Conservation (phyloP, 2,888 invertebrate genomes). For the Azorinus chamasolen region DNA sequence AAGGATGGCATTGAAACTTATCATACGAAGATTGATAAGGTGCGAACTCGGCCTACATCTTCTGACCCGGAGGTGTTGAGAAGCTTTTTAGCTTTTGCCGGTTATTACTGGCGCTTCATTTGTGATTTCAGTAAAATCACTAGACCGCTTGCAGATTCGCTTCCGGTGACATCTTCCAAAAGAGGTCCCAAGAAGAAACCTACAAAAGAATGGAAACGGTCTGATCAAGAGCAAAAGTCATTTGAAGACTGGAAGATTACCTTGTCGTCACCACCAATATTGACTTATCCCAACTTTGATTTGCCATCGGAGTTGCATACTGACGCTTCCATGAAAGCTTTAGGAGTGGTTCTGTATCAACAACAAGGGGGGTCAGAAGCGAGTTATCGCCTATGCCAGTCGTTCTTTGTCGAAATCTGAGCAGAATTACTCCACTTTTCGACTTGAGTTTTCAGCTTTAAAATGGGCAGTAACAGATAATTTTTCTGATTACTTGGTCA, state of each 20-base stretch:
- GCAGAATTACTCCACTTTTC: background rate
- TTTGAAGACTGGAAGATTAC: constrained; percentile 36
- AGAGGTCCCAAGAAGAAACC: background rate
- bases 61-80: constrained; percentile 32
- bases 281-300: too few species aligned
- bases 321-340: constrained; percentile 37
- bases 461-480: constrained; percentile 16
- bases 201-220: constrained; percentile 39
- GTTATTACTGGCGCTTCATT: constrained; percentile 62
- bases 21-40: constrained; percentile 44
- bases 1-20: constrained; percentile 50
- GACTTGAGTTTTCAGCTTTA: constrained; percentile 5
- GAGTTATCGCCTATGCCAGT: constrained; percentile 62
- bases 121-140: constrained; percentile 62
- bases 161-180: constrained; percentile 20
- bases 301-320: constrained; percentile 59
- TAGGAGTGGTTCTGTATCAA: constrained; percentile 54
- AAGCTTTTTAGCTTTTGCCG: constrained; percentile 53
- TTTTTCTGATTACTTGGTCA: background rate
- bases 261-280: constrained; percentile 40
- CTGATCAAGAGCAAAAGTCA: constrained; percentile 9
- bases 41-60: constrained; percentile 55
- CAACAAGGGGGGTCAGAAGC: too few species aligned
- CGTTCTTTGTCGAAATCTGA: constrained; percentile 3
- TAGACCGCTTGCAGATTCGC: constrained; percentile 48